Conservation (phyloP, 2,113 vertebrate species). For the Trochalopteron elliotii region DNA sequence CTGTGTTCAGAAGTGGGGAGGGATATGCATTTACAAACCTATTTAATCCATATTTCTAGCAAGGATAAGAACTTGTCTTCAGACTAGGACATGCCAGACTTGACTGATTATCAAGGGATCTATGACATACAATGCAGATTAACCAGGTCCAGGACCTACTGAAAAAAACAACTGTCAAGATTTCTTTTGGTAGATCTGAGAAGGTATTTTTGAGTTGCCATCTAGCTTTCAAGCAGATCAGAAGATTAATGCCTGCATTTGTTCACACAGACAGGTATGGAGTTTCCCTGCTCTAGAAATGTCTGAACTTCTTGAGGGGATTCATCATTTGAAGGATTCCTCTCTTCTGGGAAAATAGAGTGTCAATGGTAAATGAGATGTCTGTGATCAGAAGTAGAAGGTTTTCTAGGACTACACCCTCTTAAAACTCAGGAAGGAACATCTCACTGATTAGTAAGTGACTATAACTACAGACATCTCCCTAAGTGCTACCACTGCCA, state of each 20-base stretch:
- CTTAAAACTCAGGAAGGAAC: neutral
- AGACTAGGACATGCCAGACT: neutral
- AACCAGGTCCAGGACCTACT: neutral
- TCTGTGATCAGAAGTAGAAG: neutral
- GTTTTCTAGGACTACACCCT: neutral
- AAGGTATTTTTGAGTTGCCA: neutral
- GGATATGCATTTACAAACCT: neutral
- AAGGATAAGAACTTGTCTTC: neutral
- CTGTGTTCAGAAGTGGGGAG: neutral
- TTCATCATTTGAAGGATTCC: neutral
- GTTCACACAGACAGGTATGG: neutral
- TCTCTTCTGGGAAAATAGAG: neutral
- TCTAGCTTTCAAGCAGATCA: neutral
- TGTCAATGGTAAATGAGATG: neutral
- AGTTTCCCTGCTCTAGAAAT: neutral
- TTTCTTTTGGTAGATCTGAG: neutral
- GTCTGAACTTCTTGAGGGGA: neutral
- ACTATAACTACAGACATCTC: neutral
- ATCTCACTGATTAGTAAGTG: neutral
- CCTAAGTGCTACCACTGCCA: neutral
- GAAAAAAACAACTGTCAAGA: neutral
- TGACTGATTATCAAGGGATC: neutral
- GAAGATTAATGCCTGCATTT: neutral
- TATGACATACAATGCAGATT: neutral
- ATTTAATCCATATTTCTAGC: neutral